phyloP scores from a whole-genome alignment of 1,140 invertebrate genomes.

The Ganaspis sp. region DNA sequence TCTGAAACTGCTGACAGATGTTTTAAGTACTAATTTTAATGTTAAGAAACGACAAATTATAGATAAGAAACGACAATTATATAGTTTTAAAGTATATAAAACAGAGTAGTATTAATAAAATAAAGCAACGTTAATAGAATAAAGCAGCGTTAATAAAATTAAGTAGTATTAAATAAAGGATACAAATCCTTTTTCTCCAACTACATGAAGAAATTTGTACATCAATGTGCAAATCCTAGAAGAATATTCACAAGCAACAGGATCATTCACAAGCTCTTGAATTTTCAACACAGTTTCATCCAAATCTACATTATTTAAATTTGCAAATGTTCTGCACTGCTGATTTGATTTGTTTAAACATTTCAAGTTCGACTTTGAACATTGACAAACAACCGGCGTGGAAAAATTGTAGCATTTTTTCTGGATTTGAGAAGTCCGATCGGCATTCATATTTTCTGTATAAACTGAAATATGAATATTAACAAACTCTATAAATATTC shows the following conservation, averaged over 20 bases:
- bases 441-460: background rate
- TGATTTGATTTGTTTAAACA: too few relatives aligned
- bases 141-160: background rate
- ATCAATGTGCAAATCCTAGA: conserved; percentile 54
- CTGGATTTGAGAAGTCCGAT: background rate
- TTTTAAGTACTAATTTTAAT: conserved; percentile 55
- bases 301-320: conserved; percentile 27
- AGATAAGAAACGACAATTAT: background rate
- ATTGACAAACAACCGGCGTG: too few relatives aligned
- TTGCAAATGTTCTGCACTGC: background rate
- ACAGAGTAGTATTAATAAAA: background rate
- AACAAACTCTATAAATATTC: too few relatives aligned
- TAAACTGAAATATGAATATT: too few relatives aligned
- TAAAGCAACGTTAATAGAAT: background rate
- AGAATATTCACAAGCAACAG: conserved; percentile 45
- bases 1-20: conserved; percentile 56
- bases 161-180: conserved; percentile 54
- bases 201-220: conserved; percentile 46
- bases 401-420: background rate
- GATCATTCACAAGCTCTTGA: conserved; percentile 54
- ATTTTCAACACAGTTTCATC: conserved; percentile 51
- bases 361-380: too few relatives aligned
- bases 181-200: conserved; percentile 59
- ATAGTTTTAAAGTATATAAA: background rate
- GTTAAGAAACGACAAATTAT: conserved; percentile 45